Conservation (phyloP, 2,888 invertebrate species). For the Andrena chrysosceles region DNA sequence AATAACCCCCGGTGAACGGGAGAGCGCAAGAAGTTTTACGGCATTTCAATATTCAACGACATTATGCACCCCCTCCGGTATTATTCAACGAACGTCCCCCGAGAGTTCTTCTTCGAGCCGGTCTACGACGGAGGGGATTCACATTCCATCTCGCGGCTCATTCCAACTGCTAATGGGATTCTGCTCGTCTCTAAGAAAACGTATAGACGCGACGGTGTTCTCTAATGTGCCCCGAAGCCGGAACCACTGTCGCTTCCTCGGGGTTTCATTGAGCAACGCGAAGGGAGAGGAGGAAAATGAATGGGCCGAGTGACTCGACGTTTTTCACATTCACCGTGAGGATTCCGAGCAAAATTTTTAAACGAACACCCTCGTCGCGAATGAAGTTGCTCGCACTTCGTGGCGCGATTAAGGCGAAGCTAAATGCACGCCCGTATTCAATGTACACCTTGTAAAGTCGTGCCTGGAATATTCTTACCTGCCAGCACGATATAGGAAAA, state of each 20-base stretch:
- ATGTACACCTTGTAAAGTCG: not conserved
- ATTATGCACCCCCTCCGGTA: conserved; percentile 18
- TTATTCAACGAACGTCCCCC: not conserved
- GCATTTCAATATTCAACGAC: conserved; percentile 52
- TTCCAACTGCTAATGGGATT: conserved; percentile 41
- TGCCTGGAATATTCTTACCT: too few relatives aligned
- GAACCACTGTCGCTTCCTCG: not conserved
- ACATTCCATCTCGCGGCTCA: conserved; percentile 37
- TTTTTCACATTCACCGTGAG: not conserved
- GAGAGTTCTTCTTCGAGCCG: conserved; percentile 1
- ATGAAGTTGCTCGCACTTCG: not conserved
- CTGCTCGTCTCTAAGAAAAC: conserved; percentile 28
- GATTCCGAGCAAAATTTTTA: not conserved
- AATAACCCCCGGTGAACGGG: not conserved
- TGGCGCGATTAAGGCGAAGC: not conserved
- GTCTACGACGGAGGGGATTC: conserved; percentile 12
- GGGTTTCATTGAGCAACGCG: conserved; percentile 27
- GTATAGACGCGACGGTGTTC: not conserved
- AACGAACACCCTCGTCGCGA: not conserved
- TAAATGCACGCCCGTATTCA: not conserved
- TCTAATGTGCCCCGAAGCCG: conserved; percentile 22
- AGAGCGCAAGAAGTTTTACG: conserved; percentile 32
- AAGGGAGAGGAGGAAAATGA: not conserved
- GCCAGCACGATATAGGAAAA: too few relatives aligned
- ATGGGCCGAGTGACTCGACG: conserved; percentile 2